phyloP scores from a whole-genome alignment of 2,113 vertebrate species.

The Psophia crepitans region DNA sequence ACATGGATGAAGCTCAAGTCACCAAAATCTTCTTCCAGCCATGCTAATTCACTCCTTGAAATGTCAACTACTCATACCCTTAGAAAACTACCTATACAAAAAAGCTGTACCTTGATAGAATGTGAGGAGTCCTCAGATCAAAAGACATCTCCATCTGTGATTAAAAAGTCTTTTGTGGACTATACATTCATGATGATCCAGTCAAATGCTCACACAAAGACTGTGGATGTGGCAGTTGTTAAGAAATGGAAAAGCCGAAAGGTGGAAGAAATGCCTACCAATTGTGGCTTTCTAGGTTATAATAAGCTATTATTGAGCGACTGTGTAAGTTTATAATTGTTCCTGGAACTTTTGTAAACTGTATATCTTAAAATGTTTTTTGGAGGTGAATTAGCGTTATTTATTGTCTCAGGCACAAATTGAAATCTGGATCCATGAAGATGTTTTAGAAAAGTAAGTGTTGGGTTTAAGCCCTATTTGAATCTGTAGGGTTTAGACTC shows the following conservation, averaged over 20 bases:
- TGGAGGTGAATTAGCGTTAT: neutral
- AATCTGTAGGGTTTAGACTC: neutral
- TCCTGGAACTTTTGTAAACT: neutral
- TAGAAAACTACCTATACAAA: constrained; percentile 47
- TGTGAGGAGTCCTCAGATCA: constrained; percentile 35
- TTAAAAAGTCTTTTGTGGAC: constrained; percentile 57
- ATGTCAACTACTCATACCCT: constrained; percentile 13
- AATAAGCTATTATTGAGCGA: constrained; percentile 16
- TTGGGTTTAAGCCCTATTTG: neutral
- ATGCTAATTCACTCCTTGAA: constrained; percentile 35
- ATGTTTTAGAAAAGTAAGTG: neutral
- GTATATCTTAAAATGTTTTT: neutral
- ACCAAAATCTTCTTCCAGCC: constrained; percentile 53
- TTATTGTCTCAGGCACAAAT: neutral
- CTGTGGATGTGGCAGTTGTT: constrained; percentile 29
- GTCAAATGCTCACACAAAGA: constrained; percentile 36
- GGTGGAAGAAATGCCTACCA: constrained; percentile 26
- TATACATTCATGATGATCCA: constrained; percentile 8
- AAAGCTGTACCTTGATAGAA: constrained; percentile 52
- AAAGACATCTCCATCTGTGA: constrained; percentile 20
- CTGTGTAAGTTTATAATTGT: constrained; percentile 39
- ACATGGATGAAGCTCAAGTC: constrained; percentile 63
- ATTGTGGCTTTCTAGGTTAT: constrained; percentile 53
- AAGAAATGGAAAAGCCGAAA: constrained; percentile 47
- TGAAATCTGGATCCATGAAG: neutral